A percentile compares a stretch with the other conserved stretches of the same genome.
Evolutionary conservation across 2,797 vertebrate species (phyloP).

Genomic region (Ispidina lecontei): DNA sequence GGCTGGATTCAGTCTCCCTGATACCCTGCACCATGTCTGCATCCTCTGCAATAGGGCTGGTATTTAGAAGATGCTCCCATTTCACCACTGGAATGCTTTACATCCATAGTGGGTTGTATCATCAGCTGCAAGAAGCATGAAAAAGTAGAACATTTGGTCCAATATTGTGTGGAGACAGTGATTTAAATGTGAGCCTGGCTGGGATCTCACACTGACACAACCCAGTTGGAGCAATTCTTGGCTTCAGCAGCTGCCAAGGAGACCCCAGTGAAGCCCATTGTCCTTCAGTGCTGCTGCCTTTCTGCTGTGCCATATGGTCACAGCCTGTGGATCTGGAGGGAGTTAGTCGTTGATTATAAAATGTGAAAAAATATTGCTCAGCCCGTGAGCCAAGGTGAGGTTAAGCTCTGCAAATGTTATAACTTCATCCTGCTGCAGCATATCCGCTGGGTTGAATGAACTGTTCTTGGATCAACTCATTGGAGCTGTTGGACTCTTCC

Average conservation of each 20-base stretch:
- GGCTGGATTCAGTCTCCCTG: not conserved
- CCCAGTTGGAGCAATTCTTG: accelerated
- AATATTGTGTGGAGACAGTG: not conserved
- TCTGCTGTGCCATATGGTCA: not conserved
- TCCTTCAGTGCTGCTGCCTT: not conserved
- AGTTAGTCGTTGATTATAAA: not conserved
- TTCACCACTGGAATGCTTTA: not conserved
- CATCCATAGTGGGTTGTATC: not conserved
- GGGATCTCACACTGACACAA: not conserved
- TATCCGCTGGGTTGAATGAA: not conserved
- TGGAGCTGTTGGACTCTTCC: not conserved
- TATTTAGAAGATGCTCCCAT: accelerated
- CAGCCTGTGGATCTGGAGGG: constrained; percentile 2
- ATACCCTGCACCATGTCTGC: not conserved
- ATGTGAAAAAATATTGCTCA: not conserved
- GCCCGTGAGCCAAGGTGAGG: constrained; percentile 10
- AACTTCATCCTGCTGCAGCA: not conserved
- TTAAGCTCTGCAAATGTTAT: not conserved
- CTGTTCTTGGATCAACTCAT: not conserved
- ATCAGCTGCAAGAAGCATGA: not conserved
- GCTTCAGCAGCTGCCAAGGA: not conserved
- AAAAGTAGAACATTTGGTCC: not conserved
- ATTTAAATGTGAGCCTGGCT: not conserved
- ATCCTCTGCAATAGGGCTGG: not conserved
- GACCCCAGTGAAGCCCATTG: not conserved